phyloP scores from a whole-genome alignment of 2,113 vertebrate genomes.

The Bagarius yarrelli region DNA sequence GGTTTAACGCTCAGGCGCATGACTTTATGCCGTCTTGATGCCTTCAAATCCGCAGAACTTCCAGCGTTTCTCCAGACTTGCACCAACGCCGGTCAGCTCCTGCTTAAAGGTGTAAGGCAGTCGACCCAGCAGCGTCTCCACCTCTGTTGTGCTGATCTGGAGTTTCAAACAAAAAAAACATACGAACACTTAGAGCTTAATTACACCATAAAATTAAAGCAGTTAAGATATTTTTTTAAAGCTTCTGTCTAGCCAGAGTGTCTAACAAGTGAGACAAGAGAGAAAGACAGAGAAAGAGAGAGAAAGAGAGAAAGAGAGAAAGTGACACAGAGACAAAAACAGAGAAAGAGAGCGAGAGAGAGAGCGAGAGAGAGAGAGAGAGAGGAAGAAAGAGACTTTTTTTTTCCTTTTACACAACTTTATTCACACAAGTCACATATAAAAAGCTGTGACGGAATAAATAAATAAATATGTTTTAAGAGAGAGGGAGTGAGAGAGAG shows the following conservation, averaged over 20 bases:
- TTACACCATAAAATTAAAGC: neutral
- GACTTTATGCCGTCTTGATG: constrained; percentile 81
- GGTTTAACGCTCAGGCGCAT: neutral
- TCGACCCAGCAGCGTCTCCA: constrained; percentile 85
- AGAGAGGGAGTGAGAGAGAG: constrained; percentile 4
- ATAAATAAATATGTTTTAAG: too few species aligned
- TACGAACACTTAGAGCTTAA: neutral
- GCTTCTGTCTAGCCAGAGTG: too few species aligned
- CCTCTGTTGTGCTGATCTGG: constrained; percentile 85
- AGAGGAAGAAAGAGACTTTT: neutral
- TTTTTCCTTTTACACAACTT: too few species aligned
- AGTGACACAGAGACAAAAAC: neutral
- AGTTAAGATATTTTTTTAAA: neutral
- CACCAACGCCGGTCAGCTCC: constrained; percentile 90
- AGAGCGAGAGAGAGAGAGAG: neutral
- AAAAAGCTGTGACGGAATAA: too few species aligned
- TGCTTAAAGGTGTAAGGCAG: constrained; percentile 91
- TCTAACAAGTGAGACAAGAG: neutral
- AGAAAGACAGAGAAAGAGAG: neutral
- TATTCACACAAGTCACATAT: too few species aligned
- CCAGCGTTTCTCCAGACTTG: constrained; percentile 95
- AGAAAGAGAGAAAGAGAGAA: neutral
- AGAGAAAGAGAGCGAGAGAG: neutral
- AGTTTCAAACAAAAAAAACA: neutral
- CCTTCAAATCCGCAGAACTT: constrained; percentile 95